These are phyloP conservation scores for Lumbricus terrestris DNA, from an alignment of 2,888 invertebrate species.

Conservation along the genomic window DNA sequence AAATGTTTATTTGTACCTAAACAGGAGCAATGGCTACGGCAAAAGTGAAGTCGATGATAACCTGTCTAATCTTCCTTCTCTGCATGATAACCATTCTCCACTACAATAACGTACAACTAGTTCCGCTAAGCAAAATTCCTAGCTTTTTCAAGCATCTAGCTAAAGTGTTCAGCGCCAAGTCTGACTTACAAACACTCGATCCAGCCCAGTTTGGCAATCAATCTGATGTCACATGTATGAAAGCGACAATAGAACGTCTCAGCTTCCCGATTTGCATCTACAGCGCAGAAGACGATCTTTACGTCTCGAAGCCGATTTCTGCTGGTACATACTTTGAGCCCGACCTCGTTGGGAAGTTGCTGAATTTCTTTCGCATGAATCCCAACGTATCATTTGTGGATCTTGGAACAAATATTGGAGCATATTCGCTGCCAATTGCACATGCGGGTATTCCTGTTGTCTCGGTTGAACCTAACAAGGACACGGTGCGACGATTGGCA, in stretches of 20 bases:
- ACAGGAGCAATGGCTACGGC: too few relatives aligned
- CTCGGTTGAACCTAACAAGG: neutral
- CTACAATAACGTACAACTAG: too few relatives aligned
- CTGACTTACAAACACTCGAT: neutral
- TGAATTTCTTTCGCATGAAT: neutral
- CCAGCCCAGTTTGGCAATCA: neutral
- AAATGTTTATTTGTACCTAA: too few relatives aligned
- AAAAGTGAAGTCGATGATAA: too few relatives aligned
- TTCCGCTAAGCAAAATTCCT: too few relatives aligned
- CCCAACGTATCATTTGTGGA: neutral
- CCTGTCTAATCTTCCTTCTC: too few relatives aligned
- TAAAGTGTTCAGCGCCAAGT: neutral
- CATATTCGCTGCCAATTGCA: neutral
- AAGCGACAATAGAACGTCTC: neutral
- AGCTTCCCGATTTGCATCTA: neutral
- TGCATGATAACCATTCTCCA: too few relatives aligned
- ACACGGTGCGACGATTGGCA: neutral
- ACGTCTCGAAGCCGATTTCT: neutral
- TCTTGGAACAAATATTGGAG: neutral
- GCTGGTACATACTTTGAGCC: neutral
- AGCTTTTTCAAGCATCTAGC: too few relatives aligned
- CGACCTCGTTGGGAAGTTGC: neutral
- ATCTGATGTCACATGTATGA: neutral
- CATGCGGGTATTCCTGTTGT: neutral
- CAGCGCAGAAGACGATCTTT: neutral